These are phyloP conservation scores for Papilio glaucus DNA, from an alignment of 1,140 invertebrate species.

Conservation along the genomic window DNA sequence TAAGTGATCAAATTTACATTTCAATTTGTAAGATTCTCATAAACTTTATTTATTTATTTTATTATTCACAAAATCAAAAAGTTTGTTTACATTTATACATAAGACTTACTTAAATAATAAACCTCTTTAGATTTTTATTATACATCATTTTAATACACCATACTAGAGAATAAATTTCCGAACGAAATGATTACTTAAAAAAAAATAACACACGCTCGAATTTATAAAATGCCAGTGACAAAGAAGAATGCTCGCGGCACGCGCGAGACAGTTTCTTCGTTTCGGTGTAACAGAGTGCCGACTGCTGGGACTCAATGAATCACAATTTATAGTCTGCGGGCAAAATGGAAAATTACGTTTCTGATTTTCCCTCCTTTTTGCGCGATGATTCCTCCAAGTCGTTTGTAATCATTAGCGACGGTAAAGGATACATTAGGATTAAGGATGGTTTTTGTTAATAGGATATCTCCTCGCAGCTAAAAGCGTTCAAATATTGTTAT, in stretches of 20 bases:
- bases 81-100: too few relatives aligned
- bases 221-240: constrained; percentile 5
- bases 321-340: constrained; percentile 40
- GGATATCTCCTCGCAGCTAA: neutral
- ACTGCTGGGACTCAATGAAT: constrained; percentile 37
- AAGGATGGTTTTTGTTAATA: constrained; percentile 25
- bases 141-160: too few relatives aligned
- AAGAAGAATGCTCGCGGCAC: constrained; percentile 8
- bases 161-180: neutral
- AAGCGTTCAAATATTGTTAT: neutral
- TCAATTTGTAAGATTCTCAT: too few relatives aligned
- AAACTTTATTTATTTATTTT: too few relatives aligned
- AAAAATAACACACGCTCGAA: constrained; percentile 11
- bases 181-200: neutral
- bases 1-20: too few relatives aligned
- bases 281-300: constrained; percentile 30
- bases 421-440: constrained; percentile 28
- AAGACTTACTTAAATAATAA: too few relatives aligned
- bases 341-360: constrained; percentile 38
- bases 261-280: constrained; percentile 11
- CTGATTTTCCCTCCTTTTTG: constrained; percentile 37
- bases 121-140: too few relatives aligned
- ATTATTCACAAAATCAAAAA: too few relatives aligned
- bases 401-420: constrained; percentile 36
- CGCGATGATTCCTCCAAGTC: constrained; percentile 32